These are phyloP conservation scores for Serranus cabrilla DNA, from an alignment of 2,797 vertebrate species.

Conservation along the genomic window DNA sequence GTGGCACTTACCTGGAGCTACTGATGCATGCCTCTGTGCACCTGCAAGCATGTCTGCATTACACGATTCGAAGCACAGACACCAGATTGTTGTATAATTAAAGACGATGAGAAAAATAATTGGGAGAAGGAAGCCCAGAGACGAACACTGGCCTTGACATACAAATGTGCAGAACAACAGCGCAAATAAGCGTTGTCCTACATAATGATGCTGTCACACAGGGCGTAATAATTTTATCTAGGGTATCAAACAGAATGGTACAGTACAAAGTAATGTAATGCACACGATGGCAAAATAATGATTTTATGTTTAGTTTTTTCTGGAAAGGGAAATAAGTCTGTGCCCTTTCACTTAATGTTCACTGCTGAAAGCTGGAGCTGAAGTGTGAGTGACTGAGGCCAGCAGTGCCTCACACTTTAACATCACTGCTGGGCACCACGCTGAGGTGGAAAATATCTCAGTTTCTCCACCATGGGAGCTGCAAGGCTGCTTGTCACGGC, in stretches of 20 bases:
- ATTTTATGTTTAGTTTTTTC: slow-evolving; percentile 29
- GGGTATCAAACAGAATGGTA: slow-evolving; percentile 28
- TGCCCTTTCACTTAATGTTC: slow-evolving; percentile 34
- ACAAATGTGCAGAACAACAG: slow-evolving; percentile 1
- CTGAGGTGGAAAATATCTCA: slow-evolving; percentile 12
- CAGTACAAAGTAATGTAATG: slow-evolving; percentile 21
- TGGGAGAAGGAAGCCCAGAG: slow-evolving; percentile 35
- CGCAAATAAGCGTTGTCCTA: slow-evolving; percentile 10
- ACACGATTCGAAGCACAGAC: slow-evolving; percentile 22
- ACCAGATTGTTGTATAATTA: slow-evolving; percentile 58
- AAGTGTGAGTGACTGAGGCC: slow-evolving; percentile 18
- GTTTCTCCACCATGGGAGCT: slow-evolving; percentile 2
- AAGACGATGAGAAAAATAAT: slow-evolving; percentile 48
- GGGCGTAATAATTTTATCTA: slow-evolving; percentile 1
- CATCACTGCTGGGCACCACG: slow-evolving; percentile 21
- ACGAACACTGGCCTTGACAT: slow-evolving; percentile 36
- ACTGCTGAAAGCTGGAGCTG: slow-evolving; percentile 20
- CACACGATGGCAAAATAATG: slow-evolving; percentile 16
- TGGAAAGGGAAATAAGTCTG: slow-evolving; percentile 15
- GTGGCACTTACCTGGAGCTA: background rate
- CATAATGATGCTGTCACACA: background rate
- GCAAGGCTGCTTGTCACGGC: background rate
- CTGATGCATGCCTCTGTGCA: slow-evolving; percentile 1
- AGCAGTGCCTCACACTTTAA: slow-evolving; percentile 26
- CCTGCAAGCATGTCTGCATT: slow-evolving; percentile 16